Conservation (phyloP, 1,140 invertebrate genomes). For the Scaptomyza hsui region DNA sequence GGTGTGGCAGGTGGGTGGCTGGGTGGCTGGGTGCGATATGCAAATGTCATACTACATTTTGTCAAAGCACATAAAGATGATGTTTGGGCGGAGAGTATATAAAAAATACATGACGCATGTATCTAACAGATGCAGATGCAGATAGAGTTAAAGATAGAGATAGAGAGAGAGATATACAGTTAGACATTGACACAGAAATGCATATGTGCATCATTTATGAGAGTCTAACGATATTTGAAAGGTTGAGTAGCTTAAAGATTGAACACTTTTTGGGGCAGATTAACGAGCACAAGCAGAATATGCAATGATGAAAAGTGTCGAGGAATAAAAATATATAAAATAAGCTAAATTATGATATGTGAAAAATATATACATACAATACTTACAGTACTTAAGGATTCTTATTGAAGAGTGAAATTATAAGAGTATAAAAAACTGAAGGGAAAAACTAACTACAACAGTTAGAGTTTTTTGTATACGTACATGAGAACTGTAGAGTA, state of each 20-base stretch:
- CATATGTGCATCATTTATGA: slow-evolving; percentile 69
- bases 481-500: not conserved
- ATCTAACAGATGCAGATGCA: slow-evolving; percentile 49
- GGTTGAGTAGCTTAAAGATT: slow-evolving; percentile 25
- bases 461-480: not conserved
- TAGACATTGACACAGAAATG: slow-evolving; percentile 46
- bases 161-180: slow-evolving; percentile 21
- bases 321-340: not conserved
- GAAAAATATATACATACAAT: too few relatives aligned
- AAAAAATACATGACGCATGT: slow-evolving; percentile 77
- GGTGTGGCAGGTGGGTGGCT: slow-evolving; percentile 20
- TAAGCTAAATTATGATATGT: not conserved
- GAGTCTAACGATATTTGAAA: slow-evolving; percentile 21
- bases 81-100: slow-evolving; percentile 60
- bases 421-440: too few relatives aligned
- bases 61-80: slow-evolving; percentile 82
- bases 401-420: too few relatives aligned
- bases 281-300: slow-evolving; percentile 17
- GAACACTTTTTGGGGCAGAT: slow-evolving; percentile 33
- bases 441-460: not conserved
- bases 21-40: slow-evolving; percentile 63
- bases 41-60: slow-evolving; percentile 78
- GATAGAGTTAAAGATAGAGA: slow-evolving; percentile 16
- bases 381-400: too few relatives aligned
- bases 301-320: slow-evolving; percentile 6